Evolutionary conservation across 2,888 invertebrate genomes (phyloP).

Genomic region (Ormia ochracea): DNA sequence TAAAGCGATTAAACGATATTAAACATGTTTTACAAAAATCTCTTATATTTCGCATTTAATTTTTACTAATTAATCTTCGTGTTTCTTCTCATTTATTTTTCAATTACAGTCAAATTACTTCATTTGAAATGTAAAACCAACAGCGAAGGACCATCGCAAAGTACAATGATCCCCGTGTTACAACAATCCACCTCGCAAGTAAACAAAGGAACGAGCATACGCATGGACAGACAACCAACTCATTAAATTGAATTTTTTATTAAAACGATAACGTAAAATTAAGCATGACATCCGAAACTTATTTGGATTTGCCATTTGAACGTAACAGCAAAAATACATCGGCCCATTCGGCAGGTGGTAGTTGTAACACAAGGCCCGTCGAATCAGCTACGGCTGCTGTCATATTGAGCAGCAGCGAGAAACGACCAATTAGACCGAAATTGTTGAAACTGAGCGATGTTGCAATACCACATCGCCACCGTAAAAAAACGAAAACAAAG

Average conservation of each 20-base stretch:
- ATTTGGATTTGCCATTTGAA: constrained; percentile 73
- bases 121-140: constrained; percentile 22
- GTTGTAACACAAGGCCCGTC: neutral
- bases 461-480: constrained; percentile 74
- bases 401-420: constrained; percentile 55
- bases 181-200: neutral
- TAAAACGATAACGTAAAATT: neutral
- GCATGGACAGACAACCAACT: neutral
- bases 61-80: neutral
- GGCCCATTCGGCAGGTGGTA: neutral
- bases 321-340: constrained; percentile 67
- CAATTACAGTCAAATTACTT: constrained; percentile 22
- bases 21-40: no score
- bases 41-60: neutral
- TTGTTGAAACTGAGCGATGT: constrained; percentile 75
- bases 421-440: constrained; percentile 75
- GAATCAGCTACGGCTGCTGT: neutral
- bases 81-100: neutral
- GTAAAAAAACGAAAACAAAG: constrained; percentile 76
- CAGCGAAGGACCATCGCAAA: neutral
- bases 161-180: neutral
- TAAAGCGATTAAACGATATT: no score
- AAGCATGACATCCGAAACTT: constrained; percentile 75
- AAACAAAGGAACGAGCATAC: neutral
- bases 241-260: constrained; percentile 18